Conservation (phyloP, 2,797 vertebrate genomes). For the Pteropus rufus region DNA sequence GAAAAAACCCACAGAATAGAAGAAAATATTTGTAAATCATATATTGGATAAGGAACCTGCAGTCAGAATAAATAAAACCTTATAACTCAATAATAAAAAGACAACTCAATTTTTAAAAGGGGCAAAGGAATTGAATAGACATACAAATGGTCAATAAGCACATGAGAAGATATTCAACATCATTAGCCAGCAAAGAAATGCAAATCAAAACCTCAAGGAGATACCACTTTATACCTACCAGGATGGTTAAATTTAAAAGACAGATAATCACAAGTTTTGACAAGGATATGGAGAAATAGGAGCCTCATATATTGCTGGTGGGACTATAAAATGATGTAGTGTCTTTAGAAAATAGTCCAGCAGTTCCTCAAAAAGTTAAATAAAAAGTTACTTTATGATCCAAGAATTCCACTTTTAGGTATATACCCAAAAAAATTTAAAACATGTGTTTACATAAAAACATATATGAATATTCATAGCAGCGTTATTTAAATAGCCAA, state of each 20-base stretch:
- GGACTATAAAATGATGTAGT: not conserved
- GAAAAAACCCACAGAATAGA: not conserved
- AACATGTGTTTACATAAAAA: not conserved
- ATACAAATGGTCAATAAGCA: not conserved
- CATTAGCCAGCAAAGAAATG: not conserved
- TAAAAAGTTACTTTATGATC: not conserved
- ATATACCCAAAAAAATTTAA: not conserved
- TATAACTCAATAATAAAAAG: not conserved
- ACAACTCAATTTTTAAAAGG: not conserved
- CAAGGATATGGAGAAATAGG: not conserved
- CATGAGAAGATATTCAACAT: not conserved
- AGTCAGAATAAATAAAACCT: not conserved
- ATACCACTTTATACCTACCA: not conserved
- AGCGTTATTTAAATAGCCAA: not conserved
- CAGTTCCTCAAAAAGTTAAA: not conserved
- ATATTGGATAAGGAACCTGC: not conserved
- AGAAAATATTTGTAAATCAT: slow-evolving; percentile 19
- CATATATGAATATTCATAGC: not conserved
- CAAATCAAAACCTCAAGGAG: not conserved
- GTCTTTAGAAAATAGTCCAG: not conserved
- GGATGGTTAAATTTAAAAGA: not conserved
- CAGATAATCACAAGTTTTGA: not conserved
- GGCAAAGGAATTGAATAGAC: not conserved
- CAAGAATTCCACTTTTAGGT: not conserved
- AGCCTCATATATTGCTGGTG: not conserved